Percentiles rank a stretch among this genome's conserved stretches.
These are phyloP conservation scores for Nerophis lumbriciformis DNA, from an alignment of 2,113 vertebrate species.

Conservation along the genomic window DNA sequence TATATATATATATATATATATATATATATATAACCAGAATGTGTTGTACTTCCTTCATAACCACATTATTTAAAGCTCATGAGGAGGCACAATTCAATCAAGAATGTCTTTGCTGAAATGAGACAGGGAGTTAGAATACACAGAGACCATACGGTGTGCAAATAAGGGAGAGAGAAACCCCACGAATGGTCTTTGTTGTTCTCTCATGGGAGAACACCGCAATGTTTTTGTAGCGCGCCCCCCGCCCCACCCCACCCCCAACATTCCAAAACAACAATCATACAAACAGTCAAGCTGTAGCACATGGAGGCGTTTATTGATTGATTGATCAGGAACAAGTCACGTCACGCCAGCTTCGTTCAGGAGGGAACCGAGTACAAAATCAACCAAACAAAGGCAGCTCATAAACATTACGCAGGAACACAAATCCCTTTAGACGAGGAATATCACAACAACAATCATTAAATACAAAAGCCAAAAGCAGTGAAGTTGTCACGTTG, in stretches of 20 bases:
- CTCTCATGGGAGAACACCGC: slow-evolving; percentile 14
- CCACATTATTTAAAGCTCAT: slow-evolving; percentile 18
- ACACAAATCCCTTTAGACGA: slow-evolving; percentile 26
- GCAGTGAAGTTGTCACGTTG: too few relatives aligned
- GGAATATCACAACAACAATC: slow-evolving; percentile 8
- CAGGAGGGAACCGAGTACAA: slow-evolving; percentile 32
- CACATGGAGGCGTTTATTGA: slow-evolving; percentile 46
- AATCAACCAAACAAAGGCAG: slow-evolving; percentile 21
- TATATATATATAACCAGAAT: slow-evolving; percentile 1
- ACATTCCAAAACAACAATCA: not conserved
- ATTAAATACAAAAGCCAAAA: too few relatives aligned
- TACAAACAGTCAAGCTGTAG: not conserved
- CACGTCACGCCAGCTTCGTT: slow-evolving; percentile 23
- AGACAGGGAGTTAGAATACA: slow-evolving; percentile 42
- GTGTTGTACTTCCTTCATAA: slow-evolving; percentile 18
- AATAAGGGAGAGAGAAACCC: slow-evolving; percentile 17
- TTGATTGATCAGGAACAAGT: slow-evolving; percentile 18
- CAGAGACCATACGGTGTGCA: slow-evolving; percentile 34
- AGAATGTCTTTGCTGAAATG: slow-evolving; percentile 33
- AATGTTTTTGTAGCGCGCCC: too few relatives aligned
- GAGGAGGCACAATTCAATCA: slow-evolving; percentile 5
- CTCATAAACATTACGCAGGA: slow-evolving; percentile 27
- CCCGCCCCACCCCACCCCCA: too few relatives aligned
- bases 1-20: too few relatives aligned
- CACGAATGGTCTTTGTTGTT: slow-evolving; percentile 20